Conservation (phyloP, 2,888 invertebrate species). For the Aphrophora alni region DNA sequence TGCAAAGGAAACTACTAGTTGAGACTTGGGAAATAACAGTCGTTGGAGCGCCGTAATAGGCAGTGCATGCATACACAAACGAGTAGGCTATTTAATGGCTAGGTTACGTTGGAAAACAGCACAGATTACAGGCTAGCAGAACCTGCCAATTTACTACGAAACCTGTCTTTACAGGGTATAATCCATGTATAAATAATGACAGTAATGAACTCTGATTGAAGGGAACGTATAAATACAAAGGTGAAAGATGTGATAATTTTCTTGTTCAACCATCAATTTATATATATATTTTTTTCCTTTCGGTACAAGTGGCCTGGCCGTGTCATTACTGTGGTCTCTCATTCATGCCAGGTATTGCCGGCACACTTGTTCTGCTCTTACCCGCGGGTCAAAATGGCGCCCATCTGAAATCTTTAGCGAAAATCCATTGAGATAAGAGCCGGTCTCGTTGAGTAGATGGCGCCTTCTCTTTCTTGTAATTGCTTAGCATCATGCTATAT, state of each 20-base stretch:
- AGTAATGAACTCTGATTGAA: slow-evolving; percentile 39
- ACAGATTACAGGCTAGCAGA: slow-evolving; percentile 36
- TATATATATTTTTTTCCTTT: slow-evolving; percentile 23
- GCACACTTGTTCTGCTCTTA: neutral
- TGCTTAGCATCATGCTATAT: neutral
- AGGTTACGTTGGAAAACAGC: slow-evolving; percentile 25
- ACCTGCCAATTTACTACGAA: slow-evolving; percentile 36
- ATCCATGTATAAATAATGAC: slow-evolving; percentile 40
- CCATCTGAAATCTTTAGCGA: slow-evolving; percentile 3
- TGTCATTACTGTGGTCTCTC: slow-evolving; percentile 22
- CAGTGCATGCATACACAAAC: slow-evolving; percentile 41
- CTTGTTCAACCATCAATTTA: slow-evolving; percentile 41
- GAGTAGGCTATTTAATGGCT: slow-evolving; percentile 27
- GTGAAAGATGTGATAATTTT: slow-evolving; percentile 44
- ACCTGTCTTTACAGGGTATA: slow-evolving; percentile 38
- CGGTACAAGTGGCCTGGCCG: neutral
- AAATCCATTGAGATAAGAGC: neutral
- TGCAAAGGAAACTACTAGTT: slow-evolving; percentile 38
- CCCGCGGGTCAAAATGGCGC: neutral
- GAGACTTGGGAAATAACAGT: slow-evolving; percentile 35
- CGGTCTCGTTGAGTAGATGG: neutral
- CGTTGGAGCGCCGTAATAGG: slow-evolving; percentile 35
- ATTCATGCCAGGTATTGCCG: neutral
- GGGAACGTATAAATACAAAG: slow-evolving; percentile 42
- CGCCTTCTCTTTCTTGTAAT: slow-evolving; percentile 1